Conservation (phyloP, 92 coral and sea anemone genomes). For the Parazoanthus swiftii region DNA sequence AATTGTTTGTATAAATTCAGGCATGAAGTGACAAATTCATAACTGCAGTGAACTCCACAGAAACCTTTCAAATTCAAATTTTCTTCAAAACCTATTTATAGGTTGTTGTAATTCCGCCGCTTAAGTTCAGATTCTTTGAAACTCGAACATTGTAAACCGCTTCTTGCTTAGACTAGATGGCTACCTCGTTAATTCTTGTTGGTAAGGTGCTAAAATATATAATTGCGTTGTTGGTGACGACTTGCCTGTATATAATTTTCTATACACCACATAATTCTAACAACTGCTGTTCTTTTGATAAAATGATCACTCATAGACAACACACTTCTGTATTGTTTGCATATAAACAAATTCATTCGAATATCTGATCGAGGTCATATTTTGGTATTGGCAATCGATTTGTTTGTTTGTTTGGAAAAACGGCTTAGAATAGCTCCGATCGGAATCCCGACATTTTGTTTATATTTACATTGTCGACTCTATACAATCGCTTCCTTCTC, state of each 20-base stretch:
- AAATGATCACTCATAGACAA: not conserved
- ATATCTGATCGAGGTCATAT: slow-evolving; percentile 6
- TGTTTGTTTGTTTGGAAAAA: slow-evolving; percentile 27
- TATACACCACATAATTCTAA: not conserved
- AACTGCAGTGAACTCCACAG: not conserved
- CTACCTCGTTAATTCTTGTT: not conserved
- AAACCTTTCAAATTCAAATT: not conserved
- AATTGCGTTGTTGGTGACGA: not conserved
- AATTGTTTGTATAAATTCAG: not conserved
- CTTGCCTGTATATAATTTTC: no score
- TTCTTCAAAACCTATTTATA: not conserved
- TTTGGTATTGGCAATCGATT: not conserved
- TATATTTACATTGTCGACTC: not conserved
- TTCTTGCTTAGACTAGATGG: not conserved
- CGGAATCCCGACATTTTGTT: not conserved
- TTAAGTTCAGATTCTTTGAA: not conserved
- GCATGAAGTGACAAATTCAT: not conserved
- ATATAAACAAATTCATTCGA: not conserved
- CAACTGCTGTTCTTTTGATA: not conserved
- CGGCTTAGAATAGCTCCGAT: not conserved
- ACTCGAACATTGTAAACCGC: not conserved
- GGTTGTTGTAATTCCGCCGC: not conserved
- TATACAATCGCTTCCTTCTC: not conserved
- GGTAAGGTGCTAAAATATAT: not conserved
- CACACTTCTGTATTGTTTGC: not conserved